Evolutionary conservation across 2,797 vertebrate genomes (phyloP).

Genomic region (Kryptopterus vitreolus): DNA sequence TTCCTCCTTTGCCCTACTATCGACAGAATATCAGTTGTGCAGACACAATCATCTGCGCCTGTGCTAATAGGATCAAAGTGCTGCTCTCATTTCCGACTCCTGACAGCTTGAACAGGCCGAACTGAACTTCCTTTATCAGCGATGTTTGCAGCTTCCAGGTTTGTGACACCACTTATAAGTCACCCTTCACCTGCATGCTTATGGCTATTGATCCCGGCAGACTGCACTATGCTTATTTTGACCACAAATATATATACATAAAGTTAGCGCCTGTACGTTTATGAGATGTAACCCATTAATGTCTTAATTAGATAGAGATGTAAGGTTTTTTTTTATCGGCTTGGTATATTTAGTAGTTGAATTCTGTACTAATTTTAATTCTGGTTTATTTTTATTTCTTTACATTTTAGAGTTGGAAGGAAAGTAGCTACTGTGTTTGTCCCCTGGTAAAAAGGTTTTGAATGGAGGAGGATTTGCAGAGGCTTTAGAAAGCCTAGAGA

Average conservation of each 20-base stretch:
- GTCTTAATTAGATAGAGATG: too few species aligned
- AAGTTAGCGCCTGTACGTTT: neutral
- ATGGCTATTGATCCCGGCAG: neutral
- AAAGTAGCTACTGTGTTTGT: too few species aligned
- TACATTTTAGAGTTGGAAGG: too few species aligned
- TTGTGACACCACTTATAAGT: neutral
- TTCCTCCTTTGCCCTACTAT: neutral
- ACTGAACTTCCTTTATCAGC: neutral
- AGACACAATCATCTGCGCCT: neutral
- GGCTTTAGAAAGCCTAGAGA: too few species aligned
- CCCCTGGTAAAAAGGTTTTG: too few species aligned
- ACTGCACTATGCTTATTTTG: neutral
- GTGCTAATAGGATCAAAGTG: neutral
- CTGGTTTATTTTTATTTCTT: too few species aligned
- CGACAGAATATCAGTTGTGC: too few species aligned
- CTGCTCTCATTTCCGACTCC: neutral
- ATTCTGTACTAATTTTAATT: too few species aligned
- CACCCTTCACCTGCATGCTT: neutral
- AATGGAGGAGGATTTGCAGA: too few species aligned
- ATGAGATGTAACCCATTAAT: neutral
- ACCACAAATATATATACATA: neutral
- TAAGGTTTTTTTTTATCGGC: too few species aligned
- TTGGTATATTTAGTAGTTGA: too few species aligned
- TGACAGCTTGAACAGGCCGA: neutral
- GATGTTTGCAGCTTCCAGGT: neutral